Evolutionary conservation across 1,140 invertebrate species (phyloP), one percentile per base, ranked within the genome.

Genomic region (Drosophila asahinai): DNA sequence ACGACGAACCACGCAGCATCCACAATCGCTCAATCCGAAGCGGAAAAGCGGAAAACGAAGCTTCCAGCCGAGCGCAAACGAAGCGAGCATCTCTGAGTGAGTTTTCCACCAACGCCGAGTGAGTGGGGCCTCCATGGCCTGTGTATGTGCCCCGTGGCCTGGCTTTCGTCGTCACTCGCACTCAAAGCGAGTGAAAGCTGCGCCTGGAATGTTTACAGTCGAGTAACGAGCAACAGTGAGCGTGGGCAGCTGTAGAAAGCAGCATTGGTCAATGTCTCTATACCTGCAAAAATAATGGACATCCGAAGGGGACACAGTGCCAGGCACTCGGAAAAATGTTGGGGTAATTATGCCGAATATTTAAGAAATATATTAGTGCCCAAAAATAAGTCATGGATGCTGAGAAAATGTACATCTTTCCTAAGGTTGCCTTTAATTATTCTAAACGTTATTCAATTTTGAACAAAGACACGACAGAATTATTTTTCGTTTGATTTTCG

Each of bases 211-310:
- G 86, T 79, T 89, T 90, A 89, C 84, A 90, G 86, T 79, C 77
- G 78, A 87, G 84, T 70, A 62, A 74, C 60, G 42, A 61, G 64
- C 64, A 54, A 68, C 43, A 81, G 79, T 63, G 64, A 83, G 72
- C 80, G 83, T 80, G 80, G 80, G 84, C 75, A 74, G 68, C 74
- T 43, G 66, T 76, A 66, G 55, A 47, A 43, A 43, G 22, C 49
- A 55, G 36, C 61, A 65, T 66, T 87, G 84, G 84, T 90, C 84
- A 87, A 87, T 89, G 86, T 89, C 81, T 87, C 86, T 87, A 87
- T 87, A 87, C 84, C 86, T 89, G 84, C 74, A 78, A 89, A 90
- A 90, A 90, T 81, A 89, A 89, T 90, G 81, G 78, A 67, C 62
- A 66, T 71, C 19, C 61, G 47, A 47, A 19, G 17, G 51, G 51